Conservation (phyloP, 2,797 vertebrate genomes). For the Oreonectes daqikongensis region DNA sequence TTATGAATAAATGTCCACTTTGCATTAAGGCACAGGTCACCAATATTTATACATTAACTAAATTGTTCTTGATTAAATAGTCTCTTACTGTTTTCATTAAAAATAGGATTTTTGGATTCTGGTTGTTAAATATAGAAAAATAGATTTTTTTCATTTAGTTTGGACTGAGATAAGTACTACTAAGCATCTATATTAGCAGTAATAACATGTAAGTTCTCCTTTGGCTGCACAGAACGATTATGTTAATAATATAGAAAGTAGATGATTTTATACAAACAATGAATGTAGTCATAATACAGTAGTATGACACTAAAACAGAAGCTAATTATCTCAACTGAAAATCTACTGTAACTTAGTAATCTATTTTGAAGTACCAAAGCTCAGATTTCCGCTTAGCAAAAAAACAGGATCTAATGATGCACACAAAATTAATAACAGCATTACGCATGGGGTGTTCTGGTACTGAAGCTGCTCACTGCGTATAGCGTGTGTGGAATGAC, state of each 20-base stretch:
- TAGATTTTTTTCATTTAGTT: too few relatives aligned
- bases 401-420: constrained; percentile 2
- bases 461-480: not conserved
- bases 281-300: not conserved
- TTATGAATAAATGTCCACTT: too few relatives aligned
- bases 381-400: not conserved
- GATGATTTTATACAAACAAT: not conserved
- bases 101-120: too few relatives aligned
- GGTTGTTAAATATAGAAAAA: too few relatives aligned
- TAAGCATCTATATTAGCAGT: too few relatives aligned
- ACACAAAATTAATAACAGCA: not conserved
- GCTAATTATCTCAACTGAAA: not conserved
- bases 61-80: too few relatives aligned
- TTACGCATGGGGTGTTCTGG: constrained; percentile 4
- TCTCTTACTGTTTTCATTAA: too few relatives aligned
- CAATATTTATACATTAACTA: too few relatives aligned
- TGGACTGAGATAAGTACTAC: too few relatives aligned
- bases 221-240: not conserved
- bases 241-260: not conserved
- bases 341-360: not conserved
- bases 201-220: too few relatives aligned
- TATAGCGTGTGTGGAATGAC: not conserved
- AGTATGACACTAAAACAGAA: not conserved
- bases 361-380: not conserved
- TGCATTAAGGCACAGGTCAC: too few relatives aligned